Evolutionary conservation across 2,888 invertebrate species (phyloP).

Genomic region (Tholera decimalis): DNA sequence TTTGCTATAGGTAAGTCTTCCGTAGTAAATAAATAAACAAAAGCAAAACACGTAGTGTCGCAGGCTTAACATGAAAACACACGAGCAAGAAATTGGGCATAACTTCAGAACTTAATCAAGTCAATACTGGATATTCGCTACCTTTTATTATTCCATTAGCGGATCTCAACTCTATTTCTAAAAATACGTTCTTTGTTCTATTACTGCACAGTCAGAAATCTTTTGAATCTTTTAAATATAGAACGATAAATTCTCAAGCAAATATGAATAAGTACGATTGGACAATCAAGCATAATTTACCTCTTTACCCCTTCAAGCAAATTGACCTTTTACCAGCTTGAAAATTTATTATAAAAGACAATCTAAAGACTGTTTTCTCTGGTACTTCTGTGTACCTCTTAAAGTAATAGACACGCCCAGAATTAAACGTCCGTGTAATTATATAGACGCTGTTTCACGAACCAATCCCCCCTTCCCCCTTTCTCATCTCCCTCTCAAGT

Average conservation of each 20-base stretch:
- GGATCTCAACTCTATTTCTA: not conserved
- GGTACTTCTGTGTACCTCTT: slow-evolving; percentile 32
- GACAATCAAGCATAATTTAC: not conserved
- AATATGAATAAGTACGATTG: not conserved
- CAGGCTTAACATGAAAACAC: too few species aligned
- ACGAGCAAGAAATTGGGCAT: too few species aligned
- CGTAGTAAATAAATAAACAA: too few species aligned
- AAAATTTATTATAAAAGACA: too few species aligned
- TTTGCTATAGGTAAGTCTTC: too few species aligned
- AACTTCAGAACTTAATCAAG: too few species aligned
- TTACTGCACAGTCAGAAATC: not conserved
- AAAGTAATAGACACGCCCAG: slow-evolving; percentile 47
- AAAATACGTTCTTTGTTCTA: not conserved
- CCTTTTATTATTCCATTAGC: not conserved
- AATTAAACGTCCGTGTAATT: slow-evolving; percentile 65
- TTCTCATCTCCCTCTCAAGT: slow-evolving; percentile 53
- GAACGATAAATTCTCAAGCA: not conserved
- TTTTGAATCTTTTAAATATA: not conserved
- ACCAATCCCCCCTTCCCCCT: slow-evolving; percentile 42
- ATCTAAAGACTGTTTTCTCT: slow-evolving; percentile 19
- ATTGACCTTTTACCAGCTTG: too few species aligned
- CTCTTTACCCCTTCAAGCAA: not conserved
- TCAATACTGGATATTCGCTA: too few species aligned
- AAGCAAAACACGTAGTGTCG: too few species aligned
- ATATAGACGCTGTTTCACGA: slow-evolving; percentile 67